Conservation (phyloP, 2,113 vertebrate species). For the Pterocles gutturalis region DNA sequence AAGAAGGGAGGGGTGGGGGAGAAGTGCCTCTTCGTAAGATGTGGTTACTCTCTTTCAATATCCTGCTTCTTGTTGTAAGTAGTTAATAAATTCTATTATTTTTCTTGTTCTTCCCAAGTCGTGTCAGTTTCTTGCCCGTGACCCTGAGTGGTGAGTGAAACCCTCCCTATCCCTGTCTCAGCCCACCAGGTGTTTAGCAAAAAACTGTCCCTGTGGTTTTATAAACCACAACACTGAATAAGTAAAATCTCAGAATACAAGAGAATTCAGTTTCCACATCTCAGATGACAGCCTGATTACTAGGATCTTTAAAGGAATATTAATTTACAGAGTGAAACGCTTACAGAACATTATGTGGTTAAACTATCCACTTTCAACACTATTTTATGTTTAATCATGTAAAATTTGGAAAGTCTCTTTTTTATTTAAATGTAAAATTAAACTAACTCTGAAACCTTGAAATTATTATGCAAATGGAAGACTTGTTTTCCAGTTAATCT, state of each 20-base stretch:
- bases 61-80: too few relatives aligned
- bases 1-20: too few relatives aligned
- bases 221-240: not conserved
- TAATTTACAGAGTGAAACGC: not conserved
- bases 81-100: too few relatives aligned
- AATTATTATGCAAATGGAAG: not conserved
- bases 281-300: fast-evolving
- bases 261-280: not conserved
- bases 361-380: not conserved
- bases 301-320: not conserved
- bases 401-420: not conserved
- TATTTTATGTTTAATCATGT: not conserved
- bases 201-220: too few relatives aligned
- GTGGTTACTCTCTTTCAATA: too few relatives aligned
- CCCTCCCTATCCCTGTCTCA: too few relatives aligned
- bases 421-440: not conserved
- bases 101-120: too few relatives aligned
- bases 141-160: too few relatives aligned
- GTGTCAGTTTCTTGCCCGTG: too few relatives aligned
- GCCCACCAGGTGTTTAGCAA: too few relatives aligned
- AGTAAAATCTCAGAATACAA: not conserved
- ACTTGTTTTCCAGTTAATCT: not conserved
- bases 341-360: not conserved
- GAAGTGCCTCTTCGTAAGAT: too few relatives aligned
- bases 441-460: not conserved